Conservation (phyloP, 1,140 invertebrate genomes). For the Drosophila murphyi region DNA sequence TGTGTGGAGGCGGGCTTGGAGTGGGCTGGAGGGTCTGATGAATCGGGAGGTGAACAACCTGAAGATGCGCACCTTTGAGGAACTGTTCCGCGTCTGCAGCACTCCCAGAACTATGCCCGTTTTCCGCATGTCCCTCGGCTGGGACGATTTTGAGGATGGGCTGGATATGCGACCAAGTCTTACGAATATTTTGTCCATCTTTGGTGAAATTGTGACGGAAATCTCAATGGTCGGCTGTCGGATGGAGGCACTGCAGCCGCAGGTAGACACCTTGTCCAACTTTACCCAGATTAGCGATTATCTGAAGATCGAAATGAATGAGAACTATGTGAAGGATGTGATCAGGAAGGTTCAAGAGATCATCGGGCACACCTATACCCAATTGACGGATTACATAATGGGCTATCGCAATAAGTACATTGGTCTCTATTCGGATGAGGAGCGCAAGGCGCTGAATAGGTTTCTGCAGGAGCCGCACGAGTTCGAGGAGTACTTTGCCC, state of each 20-base stretch:
- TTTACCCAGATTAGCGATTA: slow-evolving; percentile 57
- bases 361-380: slow-evolving; percentile 74
- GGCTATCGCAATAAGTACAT: slow-evolving; percentile 77
- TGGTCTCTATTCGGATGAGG: slow-evolving; percentile 79
- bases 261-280: slow-evolving; percentile 61
- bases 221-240: slow-evolving; percentile 84
- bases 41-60: slow-evolving; percentile 85
- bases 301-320: slow-evolving; percentile 75
- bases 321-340: slow-evolving; percentile 65
- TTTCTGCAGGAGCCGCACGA: slow-evolving; percentile 84
- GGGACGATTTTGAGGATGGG: slow-evolving; percentile 75
- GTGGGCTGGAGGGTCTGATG: slow-evolving; percentile 84
- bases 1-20: slow-evolving; percentile 71
- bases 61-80: slow-evolving; percentile 85
- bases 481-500: slow-evolving; percentile 86
- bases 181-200: slow-evolving; percentile 73
- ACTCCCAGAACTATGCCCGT: slow-evolving; percentile 85
- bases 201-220: slow-evolving; percentile 81
- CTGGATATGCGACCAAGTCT: slow-evolving; percentile 80
- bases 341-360: slow-evolving; percentile 72
- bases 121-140: slow-evolving; percentile 85
- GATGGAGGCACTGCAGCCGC: slow-evolving; percentile 85
- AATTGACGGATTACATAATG: slow-evolving; percentile 81
- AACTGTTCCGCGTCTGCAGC: slow-evolving; percentile 85
- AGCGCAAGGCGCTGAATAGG: slow-evolving; percentile 57